Percentiles rank a stretch among this genome's conserved stretches.
phyloP scores from a whole-genome alignment of 2,888 invertebrate species.

The Lasioglossum villosulum region DNA sequence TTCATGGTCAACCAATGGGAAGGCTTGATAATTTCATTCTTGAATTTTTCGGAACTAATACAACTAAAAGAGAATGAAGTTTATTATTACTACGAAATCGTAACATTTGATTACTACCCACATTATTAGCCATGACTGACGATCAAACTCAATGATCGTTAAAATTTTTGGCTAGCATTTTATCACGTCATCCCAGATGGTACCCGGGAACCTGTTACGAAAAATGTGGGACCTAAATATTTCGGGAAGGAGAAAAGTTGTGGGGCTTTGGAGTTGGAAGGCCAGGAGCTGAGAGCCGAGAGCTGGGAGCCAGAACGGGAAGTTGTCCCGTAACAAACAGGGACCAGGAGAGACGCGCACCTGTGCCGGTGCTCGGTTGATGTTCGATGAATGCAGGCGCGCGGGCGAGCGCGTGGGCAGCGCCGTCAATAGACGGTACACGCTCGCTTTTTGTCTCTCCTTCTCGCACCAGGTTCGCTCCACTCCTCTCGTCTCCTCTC shows the following conservation, averaged over 20 bases:
- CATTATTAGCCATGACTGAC: no score
- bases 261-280: not conserved
- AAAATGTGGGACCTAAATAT: not conserved
- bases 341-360: slow-evolving; percentile 45
- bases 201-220: not conserved
- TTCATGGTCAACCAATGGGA: no score
- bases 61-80: no score
- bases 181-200: not conserved
- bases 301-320: not conserved
- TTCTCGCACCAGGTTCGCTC: slow-evolving; percentile 26
- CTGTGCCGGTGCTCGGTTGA: slow-evolving; percentile 56
- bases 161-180: not conserved
- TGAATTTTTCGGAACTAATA: no score
- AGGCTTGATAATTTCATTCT: no score
- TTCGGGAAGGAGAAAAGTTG: not conserved
- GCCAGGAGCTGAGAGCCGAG: not conserved
- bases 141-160: no score
- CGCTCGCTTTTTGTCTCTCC: slow-evolving; percentile 52
- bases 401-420: slow-evolving; percentile 66
- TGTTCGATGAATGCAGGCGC: slow-evolving; percentile 48
- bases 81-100: no score
- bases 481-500: slow-evolving; percentile 6
- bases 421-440: slow-evolving; percentile 47
- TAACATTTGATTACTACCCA: no score
- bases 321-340: slow-evolving; percentile 14